Evolutionary conservation across 2,113 vertebrate species (phyloP), one percentile per base, ranked within the genome.

Genomic region (Onychorhynchus coronatus): DNA sequence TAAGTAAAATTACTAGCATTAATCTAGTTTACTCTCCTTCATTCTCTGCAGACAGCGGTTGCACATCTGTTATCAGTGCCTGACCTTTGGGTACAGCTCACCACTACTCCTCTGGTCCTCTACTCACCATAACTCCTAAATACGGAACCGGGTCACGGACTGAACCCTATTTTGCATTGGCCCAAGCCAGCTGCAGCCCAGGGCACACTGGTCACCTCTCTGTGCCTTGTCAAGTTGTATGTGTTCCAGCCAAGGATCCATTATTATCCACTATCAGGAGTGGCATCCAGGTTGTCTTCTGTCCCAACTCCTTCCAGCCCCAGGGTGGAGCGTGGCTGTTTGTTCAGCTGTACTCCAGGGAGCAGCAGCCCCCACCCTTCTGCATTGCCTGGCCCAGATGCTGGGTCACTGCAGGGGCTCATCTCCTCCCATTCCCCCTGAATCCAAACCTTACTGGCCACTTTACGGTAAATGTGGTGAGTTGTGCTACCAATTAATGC

Each of bases 341-440:
- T 12, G 2, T 49, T 68, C 67, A 52, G 25, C 41, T 52, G 66
- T 78, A 28, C n/a, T 31, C 2, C 5, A 37, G 33, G 16, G 5
- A 63, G 10, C 52, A 78, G 75, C 56, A 88, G 11, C 18, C 6
- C 12, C 14, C 17, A 25, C 33, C 30, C 18, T 39, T 42, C 20
- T 1, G 5, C 0, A 1, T 70, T 52, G 14, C 20, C n/a, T 84
- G 11, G 6, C 8, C 24, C 2, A 2, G 28, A 14, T 25, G 19
- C 37, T 66, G 23, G 42, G 47, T 6, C 31, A 22, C 35, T 55
- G 17, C 13, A 2, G 19, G 58, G 35, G 7, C 2, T 30, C 42
- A 55, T 9, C 18, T 27, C 25, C 9, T 63, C 31, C 27, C 49
- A 56, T 33, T 63, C 47, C 3, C 17, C 19, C 6, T 20, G 23